A percentile compares a stretch with the other conserved stretches of the same genome.
Evolutionary conservation across 2,888 invertebrate species (phyloP).

Genomic region (Lasius platythorax): DNA sequence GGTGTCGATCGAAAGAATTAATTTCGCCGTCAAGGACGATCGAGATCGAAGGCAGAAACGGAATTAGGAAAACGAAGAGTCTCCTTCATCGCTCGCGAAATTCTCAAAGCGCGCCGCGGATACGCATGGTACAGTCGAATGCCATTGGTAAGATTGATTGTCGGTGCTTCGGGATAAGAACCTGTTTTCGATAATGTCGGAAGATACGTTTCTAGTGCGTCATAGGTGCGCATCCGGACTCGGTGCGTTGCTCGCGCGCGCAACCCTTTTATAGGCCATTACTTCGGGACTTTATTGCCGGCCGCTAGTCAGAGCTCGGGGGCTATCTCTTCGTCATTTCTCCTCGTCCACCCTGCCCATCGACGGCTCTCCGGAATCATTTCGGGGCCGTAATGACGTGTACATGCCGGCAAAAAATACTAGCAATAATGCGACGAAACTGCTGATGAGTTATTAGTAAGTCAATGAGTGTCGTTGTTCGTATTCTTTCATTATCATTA

Average conservation of each 20-base stretch:
- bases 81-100: constrained; percentile 12
- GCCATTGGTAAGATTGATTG: constrained; percentile 64
- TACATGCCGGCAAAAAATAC: constrained; percentile 48
- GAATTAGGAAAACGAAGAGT: constrained; percentile 7
- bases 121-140: constrained; percentile 40
- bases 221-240: constrained; percentile 52
- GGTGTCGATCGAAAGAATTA: not conserved
- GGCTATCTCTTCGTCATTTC: constrained; percentile 66
- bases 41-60: constrained; percentile 19
- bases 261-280: constrained; percentile 69
- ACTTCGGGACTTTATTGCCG: constrained; percentile 67
- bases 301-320: constrained; percentile 61
- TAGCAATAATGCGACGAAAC: constrained; percentile 41
- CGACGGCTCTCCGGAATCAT: constrained; percentile 50
- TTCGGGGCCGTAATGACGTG: constrained; percentile 55
- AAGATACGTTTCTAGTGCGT: constrained; percentile 70
- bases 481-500: constrained; percentile 34
- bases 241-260: constrained; percentile 48
- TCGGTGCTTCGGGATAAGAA: constrained; percentile 66
- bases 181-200: constrained; percentile 79
- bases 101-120: constrained; percentile 21
- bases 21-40: constrained; percentile 11
- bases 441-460: constrained; percentile 6
- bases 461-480: constrained; percentile 29
- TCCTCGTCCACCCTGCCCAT: constrained; percentile 30